These are phyloP conservation scores for Equus przewalskii DNA, from an alignment of 2,113 vertebrate species.

Conservation along the genomic window DNA sequence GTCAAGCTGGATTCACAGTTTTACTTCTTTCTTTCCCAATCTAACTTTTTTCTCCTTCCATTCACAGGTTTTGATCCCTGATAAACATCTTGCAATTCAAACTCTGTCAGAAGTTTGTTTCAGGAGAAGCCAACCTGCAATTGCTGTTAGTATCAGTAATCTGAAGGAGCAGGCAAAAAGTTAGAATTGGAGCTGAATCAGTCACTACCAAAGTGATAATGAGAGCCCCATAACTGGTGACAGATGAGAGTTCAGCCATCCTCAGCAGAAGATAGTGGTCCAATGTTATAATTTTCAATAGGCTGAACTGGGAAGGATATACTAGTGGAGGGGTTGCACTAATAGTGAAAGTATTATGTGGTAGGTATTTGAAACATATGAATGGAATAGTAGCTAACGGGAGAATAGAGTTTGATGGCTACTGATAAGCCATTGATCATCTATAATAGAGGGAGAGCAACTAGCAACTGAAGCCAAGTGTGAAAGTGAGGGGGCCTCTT, in stretches of 20 bases:
- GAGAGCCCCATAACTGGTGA: neutral
- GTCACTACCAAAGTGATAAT: neutral
- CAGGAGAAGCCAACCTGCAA: neutral
- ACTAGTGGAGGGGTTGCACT: no score
- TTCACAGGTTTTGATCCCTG: neutral
- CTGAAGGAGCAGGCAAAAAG: neutral
- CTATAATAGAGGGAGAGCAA: neutral
- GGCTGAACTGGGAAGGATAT: neutral
- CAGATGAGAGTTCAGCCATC: neutral
- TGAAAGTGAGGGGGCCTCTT: neutral
- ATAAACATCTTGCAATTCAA: neutral
- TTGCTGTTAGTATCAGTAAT: neutral
- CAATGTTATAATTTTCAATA: neutral
- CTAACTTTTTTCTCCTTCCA: neutral
- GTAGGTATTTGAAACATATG: neutral
- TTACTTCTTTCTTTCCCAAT: neutral
- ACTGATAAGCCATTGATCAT: neutral
- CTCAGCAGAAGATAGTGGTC: neutral
- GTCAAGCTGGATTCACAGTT: neutral
- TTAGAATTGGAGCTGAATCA: neutral
- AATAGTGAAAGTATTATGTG: neutral
- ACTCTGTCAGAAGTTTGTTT: neutral
- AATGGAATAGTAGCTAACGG: neutral
- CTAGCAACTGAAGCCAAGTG: neutral
- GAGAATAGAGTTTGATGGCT: neutral